Conservation (phyloP, 2,797 vertebrate species). For the Eremophila alpestris region DNA sequence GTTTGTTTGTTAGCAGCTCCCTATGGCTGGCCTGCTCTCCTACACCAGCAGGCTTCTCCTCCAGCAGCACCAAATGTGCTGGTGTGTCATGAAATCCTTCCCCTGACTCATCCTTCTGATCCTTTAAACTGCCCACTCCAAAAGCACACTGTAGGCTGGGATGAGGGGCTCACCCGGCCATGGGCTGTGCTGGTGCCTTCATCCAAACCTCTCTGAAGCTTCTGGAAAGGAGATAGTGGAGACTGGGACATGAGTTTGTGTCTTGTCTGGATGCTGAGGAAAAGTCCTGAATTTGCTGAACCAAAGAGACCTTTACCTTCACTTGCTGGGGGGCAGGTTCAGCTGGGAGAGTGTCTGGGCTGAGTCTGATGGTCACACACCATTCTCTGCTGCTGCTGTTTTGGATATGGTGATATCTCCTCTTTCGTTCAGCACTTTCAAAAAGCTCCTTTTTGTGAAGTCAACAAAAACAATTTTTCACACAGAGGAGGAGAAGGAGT, state of each 20-base stretch:
- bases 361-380: not conserved
- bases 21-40: not conserved
- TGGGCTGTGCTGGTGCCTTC: not conserved
- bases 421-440: not conserved
- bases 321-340: not conserved
- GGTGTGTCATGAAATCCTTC: not conserved
- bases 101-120: constrained; percentile 18
- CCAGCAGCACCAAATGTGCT: not conserved
- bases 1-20: not conserved
- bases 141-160: not conserved
- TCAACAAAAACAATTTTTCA: not conserved
- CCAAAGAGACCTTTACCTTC: not conserved
- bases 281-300: not conserved
- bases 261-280: not conserved
- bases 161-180: not conserved
- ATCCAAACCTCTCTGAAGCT: not conserved
- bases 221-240: not conserved
- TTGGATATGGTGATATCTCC: not conserved
- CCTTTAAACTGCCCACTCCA: not conserved
- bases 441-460: not conserved
- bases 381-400: not conserved
- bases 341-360: not conserved
- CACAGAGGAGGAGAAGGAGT: not conserved
- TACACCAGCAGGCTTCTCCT: not conserved
- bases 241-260: not conserved